These are phyloP conservation scores for Ctenoplectra terminalis DNA, from an alignment of 1,140 invertebrate species.

Conservation along the genomic window DNA sequence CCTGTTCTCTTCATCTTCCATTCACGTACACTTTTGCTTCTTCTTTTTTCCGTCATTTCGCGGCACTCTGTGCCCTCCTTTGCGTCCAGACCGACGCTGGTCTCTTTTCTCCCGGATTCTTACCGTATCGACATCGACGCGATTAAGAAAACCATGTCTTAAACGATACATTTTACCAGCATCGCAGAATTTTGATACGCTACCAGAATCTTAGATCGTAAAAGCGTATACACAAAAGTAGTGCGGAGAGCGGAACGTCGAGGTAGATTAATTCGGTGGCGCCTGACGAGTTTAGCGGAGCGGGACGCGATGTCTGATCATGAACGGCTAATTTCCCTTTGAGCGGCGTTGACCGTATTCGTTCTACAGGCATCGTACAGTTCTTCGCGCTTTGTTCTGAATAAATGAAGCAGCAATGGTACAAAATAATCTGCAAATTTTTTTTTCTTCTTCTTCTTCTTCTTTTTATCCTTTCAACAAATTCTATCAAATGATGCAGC, in stretches of 20 bases:
- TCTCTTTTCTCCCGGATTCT: not conserved
- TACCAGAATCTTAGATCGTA: not conserved
- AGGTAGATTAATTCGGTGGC: constrained; percentile 12
- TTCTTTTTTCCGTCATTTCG: constrained; percentile 30
- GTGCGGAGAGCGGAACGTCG: not conserved
- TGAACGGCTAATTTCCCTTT: constrained; percentile 18
- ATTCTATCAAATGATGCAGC: not conserved
- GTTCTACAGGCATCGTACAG: not conserved
- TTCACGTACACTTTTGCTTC: constrained; percentile 49
- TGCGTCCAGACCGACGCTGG: too few species aligned
- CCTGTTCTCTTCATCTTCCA: constrained; percentile 50
- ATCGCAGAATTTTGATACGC: not conserved
- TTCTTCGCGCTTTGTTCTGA: too few species aligned
- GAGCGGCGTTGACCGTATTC: not conserved
- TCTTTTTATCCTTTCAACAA: not conserved
- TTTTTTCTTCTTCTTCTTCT: too few species aligned
- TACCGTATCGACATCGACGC: constrained; percentile 1
- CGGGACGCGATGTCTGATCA: constrained; percentile 1
- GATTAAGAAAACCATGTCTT: constrained; percentile 12
- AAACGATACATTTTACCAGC: not conserved
- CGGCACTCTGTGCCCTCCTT: not conserved
- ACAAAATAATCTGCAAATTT: too few species aligned
- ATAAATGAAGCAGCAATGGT: too few species aligned
- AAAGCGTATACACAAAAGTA: not conserved
- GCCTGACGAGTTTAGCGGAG: not conserved